A percentile compares a stretch with the other conserved stretches of the same genome.
These are phyloP conservation scores for Scolopax bukidnonensis DNA, from an alignment of 2,797 vertebrate species.

Conservation along the genomic window DNA sequence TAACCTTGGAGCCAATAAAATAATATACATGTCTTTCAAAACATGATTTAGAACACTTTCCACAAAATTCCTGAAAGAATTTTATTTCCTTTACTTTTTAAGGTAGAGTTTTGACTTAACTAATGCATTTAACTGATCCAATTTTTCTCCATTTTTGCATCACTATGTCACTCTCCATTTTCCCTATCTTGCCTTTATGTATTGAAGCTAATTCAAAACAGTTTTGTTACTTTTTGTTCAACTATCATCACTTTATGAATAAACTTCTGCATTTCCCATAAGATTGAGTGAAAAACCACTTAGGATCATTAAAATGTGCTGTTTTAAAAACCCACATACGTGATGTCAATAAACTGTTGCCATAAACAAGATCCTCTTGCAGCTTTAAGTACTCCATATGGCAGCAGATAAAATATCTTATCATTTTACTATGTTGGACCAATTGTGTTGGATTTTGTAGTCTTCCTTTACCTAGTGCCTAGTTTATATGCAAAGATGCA, in stretches of 20 bases:
- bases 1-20: background rate
- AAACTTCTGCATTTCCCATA: background rate
- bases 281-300: background rate
- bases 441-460: background rate
- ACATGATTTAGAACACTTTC: background rate
- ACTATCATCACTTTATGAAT: background rate
- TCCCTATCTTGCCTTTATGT: background rate
- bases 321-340: background rate
- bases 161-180: background rate
- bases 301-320: background rate
- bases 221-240: background rate
- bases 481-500: background rate
- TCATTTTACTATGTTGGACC: background rate
- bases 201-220: background rate
- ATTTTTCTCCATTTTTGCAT: background rate
- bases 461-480: background rate
- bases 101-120: background rate
- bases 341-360: background rate
- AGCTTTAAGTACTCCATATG: background rate
- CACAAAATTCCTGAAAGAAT: background rate
- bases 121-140: background rate
- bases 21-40: background rate
- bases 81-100: background rate
- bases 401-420: background rate
- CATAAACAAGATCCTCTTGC: background rate